phyloP scores from a whole-genome alignment of 1,140 invertebrate species.

The Temnothorax longispinosus region DNA sequence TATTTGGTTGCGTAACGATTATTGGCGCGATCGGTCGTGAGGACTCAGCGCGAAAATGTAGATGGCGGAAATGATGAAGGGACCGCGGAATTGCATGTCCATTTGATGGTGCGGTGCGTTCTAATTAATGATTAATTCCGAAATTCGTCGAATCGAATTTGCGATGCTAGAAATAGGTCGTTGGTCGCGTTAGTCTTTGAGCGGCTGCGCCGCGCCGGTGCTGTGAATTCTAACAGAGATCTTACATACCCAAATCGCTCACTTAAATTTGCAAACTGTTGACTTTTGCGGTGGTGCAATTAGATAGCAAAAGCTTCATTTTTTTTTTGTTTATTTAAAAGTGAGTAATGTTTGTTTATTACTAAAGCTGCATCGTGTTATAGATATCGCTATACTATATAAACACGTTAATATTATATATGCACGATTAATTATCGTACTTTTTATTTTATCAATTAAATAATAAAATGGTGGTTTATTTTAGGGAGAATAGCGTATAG shows the following conservation, averaged over 20 bases:
- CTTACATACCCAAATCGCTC: not conserved
- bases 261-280: not conserved
- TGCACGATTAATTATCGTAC: not conserved
- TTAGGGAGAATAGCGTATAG: not conserved
- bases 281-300: not conserved
- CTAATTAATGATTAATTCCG: slow-evolving; percentile 59
- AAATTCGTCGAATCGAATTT: slow-evolving; percentile 17
- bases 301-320: not conserved
- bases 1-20: slow-evolving; percentile 53
- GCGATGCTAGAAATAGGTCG: slow-evolving; percentile 11
- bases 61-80: slow-evolving; percentile 58
- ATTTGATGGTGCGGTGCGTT: slow-evolving; percentile 31
- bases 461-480: slow-evolving; percentile 8
- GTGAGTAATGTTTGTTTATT: not conserved
- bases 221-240: not conserved
- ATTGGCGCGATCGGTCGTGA: slow-evolving; percentile 53
- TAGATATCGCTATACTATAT: not conserved
- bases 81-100: slow-evolving; percentile 32
- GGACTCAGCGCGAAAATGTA: slow-evolving; percentile 52
- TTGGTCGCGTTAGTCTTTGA: not conserved
- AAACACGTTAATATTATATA: not conserved
- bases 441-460: slow-evolving; percentile 17
- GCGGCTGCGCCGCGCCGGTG: too few relatives aligned
- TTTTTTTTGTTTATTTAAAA: not conserved
- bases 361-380: not conserved